Percentiles rank a stretch among this genome's conserved stretches.
Evolutionary conservation across 2,888 invertebrate genomes (phyloP).

Genomic region (Urechis unicinctus): DNA sequence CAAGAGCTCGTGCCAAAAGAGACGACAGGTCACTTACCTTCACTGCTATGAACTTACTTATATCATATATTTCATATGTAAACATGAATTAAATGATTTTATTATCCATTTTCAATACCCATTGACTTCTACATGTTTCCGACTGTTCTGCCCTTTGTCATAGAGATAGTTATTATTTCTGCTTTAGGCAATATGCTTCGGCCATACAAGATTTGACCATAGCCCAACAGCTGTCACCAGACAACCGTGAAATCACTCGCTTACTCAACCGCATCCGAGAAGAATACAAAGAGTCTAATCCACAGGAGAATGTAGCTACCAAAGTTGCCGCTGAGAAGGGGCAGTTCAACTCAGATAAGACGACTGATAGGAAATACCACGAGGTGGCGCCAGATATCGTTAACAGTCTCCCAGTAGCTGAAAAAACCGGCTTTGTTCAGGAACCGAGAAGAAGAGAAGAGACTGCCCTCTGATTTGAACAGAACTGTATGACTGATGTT

Average conservation of each 20-base stretch:
- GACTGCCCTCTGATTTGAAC: not conserved
- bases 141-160: not conserved
- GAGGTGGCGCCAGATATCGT: not conserved
- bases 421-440: not conserved
- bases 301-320: slow-evolving; percentile 2
- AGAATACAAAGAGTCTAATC: slow-evolving; percentile 52
- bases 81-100: not conserved
- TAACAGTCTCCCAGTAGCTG: not conserved
- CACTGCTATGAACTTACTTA: not conserved
- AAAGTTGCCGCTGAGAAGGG: not conserved
- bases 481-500: not conserved
- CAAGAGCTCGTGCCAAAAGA: slow-evolving; percentile 78
- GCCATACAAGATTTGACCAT: slow-evolving; percentile 77
- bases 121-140: not conserved
- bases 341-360: no score
- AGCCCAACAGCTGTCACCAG: slow-evolving; percentile 67
- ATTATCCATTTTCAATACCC: not conserved
- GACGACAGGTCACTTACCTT: slow-evolving; percentile 53
- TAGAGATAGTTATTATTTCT: no score
- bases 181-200: slow-evolving; percentile 43
- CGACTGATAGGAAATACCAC: not conserved
- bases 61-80: not conserved
- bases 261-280: slow-evolving; percentile 70
- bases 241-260: slow-evolving; percentile 67
- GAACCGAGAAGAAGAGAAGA: not conserved